Conservation (phyloP, 2,888 invertebrate species). For the Hypomecis punctinalis region DNA sequence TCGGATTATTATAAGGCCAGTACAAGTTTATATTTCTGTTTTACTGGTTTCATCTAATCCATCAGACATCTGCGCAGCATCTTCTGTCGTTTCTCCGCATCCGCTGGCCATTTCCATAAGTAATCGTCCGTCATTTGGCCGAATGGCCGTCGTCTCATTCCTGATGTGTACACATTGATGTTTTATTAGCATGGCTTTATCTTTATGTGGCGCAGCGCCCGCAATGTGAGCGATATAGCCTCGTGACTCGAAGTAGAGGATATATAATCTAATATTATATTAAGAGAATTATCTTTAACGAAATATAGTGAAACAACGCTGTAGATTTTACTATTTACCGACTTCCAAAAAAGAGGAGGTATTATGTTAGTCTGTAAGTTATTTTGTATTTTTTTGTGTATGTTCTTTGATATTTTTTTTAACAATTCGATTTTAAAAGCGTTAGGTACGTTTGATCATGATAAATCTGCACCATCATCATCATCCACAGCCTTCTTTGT, state of each 20-base stretch:
- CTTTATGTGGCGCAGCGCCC: constrained; percentile 2
- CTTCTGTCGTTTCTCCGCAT: no score
- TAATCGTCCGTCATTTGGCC: not conserved
- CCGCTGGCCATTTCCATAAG: not conserved
- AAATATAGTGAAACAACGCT: not conserved
- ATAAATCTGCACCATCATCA: no score
- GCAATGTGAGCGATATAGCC: not conserved
- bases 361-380: no score
- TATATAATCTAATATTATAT: not conserved
- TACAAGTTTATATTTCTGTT: no score
- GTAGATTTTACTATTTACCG: no score
- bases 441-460: no score
- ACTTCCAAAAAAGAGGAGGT: no score
- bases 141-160: not conserved
- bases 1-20: no score
- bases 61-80: not conserved
- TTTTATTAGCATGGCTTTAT: not conserved
- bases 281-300: not conserved
- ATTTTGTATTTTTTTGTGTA: no score
- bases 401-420: no score
- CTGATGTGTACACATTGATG: not conserved
- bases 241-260: not conserved
- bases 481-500: no score
- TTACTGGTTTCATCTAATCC: not conserved
- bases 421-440: no score